These are phyloP conservation scores for Cataglyphis albicans DNA, from an alignment of 2,888 invertebrate genomes.

Conservation along the genomic window DNA sequence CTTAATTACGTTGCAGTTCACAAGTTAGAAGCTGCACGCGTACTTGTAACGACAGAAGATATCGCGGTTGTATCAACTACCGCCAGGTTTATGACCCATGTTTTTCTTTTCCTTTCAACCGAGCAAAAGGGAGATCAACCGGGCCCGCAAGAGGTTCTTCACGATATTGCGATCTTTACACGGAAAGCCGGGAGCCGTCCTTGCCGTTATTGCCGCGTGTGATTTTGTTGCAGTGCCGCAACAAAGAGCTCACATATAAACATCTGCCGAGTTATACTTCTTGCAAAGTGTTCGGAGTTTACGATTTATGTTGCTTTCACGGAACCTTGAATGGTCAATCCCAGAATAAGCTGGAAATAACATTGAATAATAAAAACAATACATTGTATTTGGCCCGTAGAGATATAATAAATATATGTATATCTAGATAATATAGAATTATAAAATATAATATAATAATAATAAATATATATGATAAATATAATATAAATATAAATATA, in stretches of 20 bases:
- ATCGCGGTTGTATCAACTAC: conserved; percentile 55
- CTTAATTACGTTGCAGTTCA: conserved; percentile 64
- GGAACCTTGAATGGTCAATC: conserved; percentile 63
- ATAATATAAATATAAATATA: too few relatives aligned
- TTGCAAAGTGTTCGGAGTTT: conserved; percentile 44
- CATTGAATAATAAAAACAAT: conserved; percentile 58
- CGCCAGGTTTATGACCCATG: conserved; percentile 55
- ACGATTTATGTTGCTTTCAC: conserved; percentile 57
- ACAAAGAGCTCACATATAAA: conserved; percentile 55
- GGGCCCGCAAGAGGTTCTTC: background rate
- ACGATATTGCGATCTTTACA: background rate
- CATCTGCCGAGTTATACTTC: conserved; percentile 41
- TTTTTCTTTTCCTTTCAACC: conserved; percentile 33
- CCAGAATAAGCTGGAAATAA: conserved; percentile 44
- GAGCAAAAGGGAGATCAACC: background rate
- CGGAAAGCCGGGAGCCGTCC: conserved; percentile 53
- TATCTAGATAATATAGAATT: conserved; percentile 10
- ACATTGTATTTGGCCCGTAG: conserved; percentile 51
- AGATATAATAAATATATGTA: conserved; percentile 42
- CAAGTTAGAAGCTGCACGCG: conserved; percentile 28
- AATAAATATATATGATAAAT: too few relatives aligned
- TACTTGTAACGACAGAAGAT: conserved; percentile 49
- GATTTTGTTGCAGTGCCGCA: conserved; percentile 46
- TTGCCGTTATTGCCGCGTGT: conserved; percentile 55
- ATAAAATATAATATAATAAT: background rate